Evolutionary conservation across 2,797 vertebrate genomes (phyloP).

Genomic region (Fratercula arctica): DNA sequence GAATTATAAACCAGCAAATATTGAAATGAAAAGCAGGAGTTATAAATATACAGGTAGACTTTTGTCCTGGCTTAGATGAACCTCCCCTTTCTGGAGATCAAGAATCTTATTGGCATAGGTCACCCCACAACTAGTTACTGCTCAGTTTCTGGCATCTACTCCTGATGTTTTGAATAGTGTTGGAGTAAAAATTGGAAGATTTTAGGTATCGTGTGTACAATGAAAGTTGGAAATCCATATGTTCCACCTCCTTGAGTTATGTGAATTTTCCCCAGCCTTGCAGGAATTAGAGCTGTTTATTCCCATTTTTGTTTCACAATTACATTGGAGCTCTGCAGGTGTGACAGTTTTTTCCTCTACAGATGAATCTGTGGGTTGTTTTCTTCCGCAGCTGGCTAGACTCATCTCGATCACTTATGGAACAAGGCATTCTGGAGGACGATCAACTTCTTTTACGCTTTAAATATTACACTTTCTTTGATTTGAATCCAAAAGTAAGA

Average conservation of each 20-base stretch:
- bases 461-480: constrained; percentile 98
- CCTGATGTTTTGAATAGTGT: neutral
- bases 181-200: neutral
- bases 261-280: neutral
- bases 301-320: neutral
- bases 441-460: constrained; percentile 92
- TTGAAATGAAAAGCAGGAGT: neutral
- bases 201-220: neutral
- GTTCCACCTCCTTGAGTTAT: neutral
- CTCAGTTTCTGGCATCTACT: neutral
- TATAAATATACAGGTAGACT: neutral
- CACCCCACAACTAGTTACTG: neutral
- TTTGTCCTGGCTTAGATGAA: neutral
- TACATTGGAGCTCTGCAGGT: neutral
- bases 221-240: neutral
- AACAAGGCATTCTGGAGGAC: constrained; percentile 90
- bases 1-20: neutral
- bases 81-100: neutral
- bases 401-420: constrained; percentile 96
- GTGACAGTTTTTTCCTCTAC: neutral
- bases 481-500: constrained; percentile 97
- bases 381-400: constrained; percentile 89
- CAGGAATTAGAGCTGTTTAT: neutral
- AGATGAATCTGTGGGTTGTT: neutral
- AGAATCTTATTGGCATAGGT: neutral